These are phyloP conservation scores for Cheilinus undulatus DNA, from an alignment of 2,113 vertebrate species.

Conservation along the genomic window DNA sequence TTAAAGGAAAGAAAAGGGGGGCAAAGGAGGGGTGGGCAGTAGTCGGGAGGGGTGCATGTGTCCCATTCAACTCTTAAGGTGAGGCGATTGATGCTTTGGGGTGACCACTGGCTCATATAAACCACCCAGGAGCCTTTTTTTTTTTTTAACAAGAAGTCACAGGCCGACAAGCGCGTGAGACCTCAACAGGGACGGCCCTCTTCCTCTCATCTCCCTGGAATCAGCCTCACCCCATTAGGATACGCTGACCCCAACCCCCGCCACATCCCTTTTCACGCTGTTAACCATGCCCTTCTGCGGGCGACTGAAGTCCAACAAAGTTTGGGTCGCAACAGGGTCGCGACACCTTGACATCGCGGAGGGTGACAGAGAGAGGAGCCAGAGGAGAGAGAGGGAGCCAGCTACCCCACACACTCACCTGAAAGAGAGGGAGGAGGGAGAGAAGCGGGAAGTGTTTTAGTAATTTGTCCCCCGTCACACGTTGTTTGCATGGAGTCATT, in stretches of 20 bases:
- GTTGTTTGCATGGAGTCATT: constrained; percentile 82
- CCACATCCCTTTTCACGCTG: constrained; percentile 66
- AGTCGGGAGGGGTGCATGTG: constrained; percentile 55
- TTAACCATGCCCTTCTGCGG: constrained; percentile 31
- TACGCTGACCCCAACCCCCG: constrained; percentile 46
- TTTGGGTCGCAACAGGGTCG: constrained; percentile 77
- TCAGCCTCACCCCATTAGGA: constrained; percentile 78
- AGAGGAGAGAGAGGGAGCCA: constrained; percentile 58
- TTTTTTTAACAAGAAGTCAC: constrained; percentile 68
- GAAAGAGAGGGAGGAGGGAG: constrained; percentile 52
- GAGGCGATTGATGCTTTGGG: constrained; percentile 73
- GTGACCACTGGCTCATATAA: constrained; percentile 69
- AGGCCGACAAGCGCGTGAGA: constrained; percentile 70
- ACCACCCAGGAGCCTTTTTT: constrained; percentile 73
- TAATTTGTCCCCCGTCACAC: constrained; percentile 83
- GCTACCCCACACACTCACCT: constrained; percentile 66
- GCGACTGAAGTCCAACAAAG: constrained; percentile 48
- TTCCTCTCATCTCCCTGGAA: constrained; percentile 76
- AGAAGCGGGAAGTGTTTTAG: constrained; percentile 60
- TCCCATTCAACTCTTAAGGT: constrained; percentile 81
- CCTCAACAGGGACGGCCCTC: constrained; percentile 58
- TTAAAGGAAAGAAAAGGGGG: constrained; percentile 72
- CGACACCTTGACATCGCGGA: constrained; percentile 70
- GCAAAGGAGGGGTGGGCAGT: constrained; percentile 41
- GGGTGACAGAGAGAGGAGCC: constrained; percentile 83